Evolutionary conservation across 2,888 invertebrate genomes (phyloP).

Genomic region (Tachystola acroxantha): DNA sequence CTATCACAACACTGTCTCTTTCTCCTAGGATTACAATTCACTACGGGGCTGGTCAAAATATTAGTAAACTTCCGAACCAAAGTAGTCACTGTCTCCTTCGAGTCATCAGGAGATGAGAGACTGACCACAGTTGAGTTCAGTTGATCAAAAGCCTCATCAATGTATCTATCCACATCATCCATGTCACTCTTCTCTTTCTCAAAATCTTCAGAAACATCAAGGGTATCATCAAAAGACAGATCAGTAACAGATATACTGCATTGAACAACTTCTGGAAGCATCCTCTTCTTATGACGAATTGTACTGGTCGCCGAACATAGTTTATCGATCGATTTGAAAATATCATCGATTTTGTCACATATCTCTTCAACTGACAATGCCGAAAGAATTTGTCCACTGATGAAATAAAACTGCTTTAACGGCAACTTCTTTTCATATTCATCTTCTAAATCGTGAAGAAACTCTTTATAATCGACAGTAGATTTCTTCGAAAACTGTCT

Average conservation of each 20-base stretch:
- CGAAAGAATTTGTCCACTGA: slow-evolving; percentile 54
- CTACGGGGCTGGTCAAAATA: slow-evolving; percentile 40
- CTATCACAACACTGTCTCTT: slow-evolving; percentile 45
- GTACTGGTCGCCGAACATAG: slow-evolving; percentile 42
- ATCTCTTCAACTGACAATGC: slow-evolving; percentile 59
- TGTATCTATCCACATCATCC: slow-evolving; percentile 50
- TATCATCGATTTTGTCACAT: slow-evolving; percentile 55
- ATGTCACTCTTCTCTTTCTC: slow-evolving; percentile 31
- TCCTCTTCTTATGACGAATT: slow-evolving; percentile 37
- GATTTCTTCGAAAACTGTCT: slow-evolving; percentile 41
- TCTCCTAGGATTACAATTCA: slow-evolving; percentile 42
- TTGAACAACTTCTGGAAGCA: slow-evolving; percentile 44
- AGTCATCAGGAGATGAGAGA: slow-evolving; percentile 28
- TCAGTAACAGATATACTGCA: slow-evolving; percentile 56
- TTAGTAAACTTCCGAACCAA: slow-evolving; percentile 56
- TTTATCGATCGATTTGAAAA: slow-evolving; percentile 63
- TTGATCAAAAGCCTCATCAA: slow-evolving; percentile 60
- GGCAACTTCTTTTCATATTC: slow-evolving; percentile 26
- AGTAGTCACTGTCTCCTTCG: slow-evolving; percentile 44
- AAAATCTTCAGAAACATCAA: slow-evolving; percentile 10
- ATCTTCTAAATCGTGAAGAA: slow-evolving; percentile 42
- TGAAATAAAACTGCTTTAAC: slow-evolving; percentile 40
- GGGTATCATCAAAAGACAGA: slow-evolving; percentile 59
- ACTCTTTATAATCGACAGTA: slow-evolving; percentile 47
- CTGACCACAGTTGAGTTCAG: slow-evolving; percentile 40